phyloP scores from a whole-genome alignment of 2,113 vertebrate genomes.

The Mionectes macconnelli region DNA sequence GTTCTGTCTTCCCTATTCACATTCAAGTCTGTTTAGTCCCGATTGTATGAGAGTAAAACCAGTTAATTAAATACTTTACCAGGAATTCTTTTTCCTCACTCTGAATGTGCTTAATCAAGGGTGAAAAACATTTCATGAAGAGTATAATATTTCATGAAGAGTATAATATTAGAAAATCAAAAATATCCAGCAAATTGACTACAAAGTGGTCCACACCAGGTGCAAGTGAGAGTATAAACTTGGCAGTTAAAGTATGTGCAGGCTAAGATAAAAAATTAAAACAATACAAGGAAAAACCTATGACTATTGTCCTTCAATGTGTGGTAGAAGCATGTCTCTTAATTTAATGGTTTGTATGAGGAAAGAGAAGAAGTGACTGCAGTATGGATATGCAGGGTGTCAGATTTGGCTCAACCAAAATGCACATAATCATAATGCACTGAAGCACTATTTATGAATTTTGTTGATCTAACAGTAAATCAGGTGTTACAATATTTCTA shows the following conservation, averaged over 20 bases:
- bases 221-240: not conserved
- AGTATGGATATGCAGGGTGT: not conserved
- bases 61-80: constrained; percentile 2
- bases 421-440: not conserved
- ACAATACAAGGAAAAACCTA: not conserved
- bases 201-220: not conserved
- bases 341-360: not conserved
- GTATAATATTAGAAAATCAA: not conserved
- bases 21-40: not conserved
- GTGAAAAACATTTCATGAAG: not conserved
- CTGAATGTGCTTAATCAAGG: constrained; percentile 11
- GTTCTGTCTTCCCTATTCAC: not conserved
- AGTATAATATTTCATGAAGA: not conserved
- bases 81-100: not conserved
- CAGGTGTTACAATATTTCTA: constrained; percentile 18
- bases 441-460: not conserved
- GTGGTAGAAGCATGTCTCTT: not conserved
- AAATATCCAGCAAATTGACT: not conserved
- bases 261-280: not conserved
- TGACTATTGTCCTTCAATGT: not conserved
- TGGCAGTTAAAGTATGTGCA: not conserved
- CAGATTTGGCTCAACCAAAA: not conserved
- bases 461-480: constrained; percentile 30
- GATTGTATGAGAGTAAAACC: not conserved
- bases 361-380: not conserved